These are phyloP conservation scores for Drosophila equinoxialis DNA, from an alignment of 1,140 invertebrate genomes.

Conservation along the genomic window DNA sequence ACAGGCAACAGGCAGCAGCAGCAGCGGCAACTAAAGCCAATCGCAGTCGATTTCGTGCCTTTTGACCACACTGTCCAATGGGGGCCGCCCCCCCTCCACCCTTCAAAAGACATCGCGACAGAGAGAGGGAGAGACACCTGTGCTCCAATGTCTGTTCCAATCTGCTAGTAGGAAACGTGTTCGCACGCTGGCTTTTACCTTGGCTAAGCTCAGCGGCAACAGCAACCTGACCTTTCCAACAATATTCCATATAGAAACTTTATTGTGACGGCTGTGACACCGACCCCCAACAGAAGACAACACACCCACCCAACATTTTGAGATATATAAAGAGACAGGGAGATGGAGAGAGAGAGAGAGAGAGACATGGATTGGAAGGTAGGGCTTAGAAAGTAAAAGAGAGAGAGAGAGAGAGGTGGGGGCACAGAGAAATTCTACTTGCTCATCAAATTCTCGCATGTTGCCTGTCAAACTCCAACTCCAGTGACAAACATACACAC, in stretches of 20 bases:
- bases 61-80: slow-evolving; percentile 38
- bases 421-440: slow-evolving; percentile 11
- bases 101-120: no score
- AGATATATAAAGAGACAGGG: background rate
- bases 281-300: slow-evolving; percentile 27
- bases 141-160: slow-evolving; percentile 42
- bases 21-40: slow-evolving; percentile 46
- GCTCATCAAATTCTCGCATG: slow-evolving; percentile 82
- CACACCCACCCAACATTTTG: slow-evolving; percentile 26
- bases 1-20: slow-evolving; percentile 44
- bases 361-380: slow-evolving; percentile 27
- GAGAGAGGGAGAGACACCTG: slow-evolving; percentile 57
- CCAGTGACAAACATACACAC: slow-evolving; percentile 67
- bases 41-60: slow-evolving; percentile 47
- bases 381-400: slow-evolving; percentile 30
- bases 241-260: slow-evolving; percentile 37
- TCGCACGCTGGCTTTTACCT: slow-evolving; percentile 54
- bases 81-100: background rate
- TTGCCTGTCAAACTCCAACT: slow-evolving; percentile 71
- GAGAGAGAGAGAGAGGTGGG: background rate
- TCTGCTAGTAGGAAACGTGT: slow-evolving; percentile 63
- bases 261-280: slow-evolving; percentile 25
- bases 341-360: background rate
- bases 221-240: slow-evolving; percentile 64
- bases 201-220: slow-evolving; percentile 15